Conservation (phyloP, 2,888 invertebrate species). For the Volucella inanis region DNA sequence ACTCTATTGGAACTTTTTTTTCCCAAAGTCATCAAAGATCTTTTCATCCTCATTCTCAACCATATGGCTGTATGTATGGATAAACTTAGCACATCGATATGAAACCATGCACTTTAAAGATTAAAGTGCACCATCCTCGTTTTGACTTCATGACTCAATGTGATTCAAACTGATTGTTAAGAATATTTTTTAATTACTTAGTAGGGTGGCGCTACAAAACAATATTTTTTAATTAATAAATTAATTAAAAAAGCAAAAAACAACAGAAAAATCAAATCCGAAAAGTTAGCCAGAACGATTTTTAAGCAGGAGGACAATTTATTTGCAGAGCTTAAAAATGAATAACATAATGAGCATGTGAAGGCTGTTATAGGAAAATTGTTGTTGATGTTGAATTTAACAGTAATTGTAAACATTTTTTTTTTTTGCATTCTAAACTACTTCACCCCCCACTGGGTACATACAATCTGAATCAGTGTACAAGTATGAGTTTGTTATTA, state of each 20-base stretch:
- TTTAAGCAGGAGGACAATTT: constrained; percentile 28
- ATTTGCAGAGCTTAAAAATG: constrained; percentile 21
- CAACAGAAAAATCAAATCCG: constrained; percentile 8
- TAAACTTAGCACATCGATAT: constrained; percentile 10
- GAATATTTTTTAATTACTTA: too few species aligned
- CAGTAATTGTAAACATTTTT: constrained; percentile 20
- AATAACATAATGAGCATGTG: constrained; percentile 19
- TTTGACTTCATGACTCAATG: too few species aligned
- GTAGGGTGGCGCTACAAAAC: too few species aligned
- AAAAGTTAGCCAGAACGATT: not conserved
- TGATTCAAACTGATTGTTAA: too few species aligned
- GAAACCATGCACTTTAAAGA: too few species aligned
- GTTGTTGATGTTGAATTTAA: constrained; percentile 45
- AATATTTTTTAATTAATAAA: constrained; percentile 51
- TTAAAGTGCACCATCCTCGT: too few species aligned
- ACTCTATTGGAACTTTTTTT: constrained; percentile 3
- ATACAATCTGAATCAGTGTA: not conserved
- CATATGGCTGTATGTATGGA: constrained; percentile 11
- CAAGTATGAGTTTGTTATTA: constrained; percentile 38
- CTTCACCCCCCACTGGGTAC: not conserved
- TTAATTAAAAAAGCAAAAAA: constrained; percentile 43
- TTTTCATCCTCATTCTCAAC: not conserved
- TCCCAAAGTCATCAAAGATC: constrained; percentile 1
- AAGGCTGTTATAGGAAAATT: constrained; percentile 44
- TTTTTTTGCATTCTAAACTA: not conserved